phyloP scores from a whole-genome alignment of 2,113 vertebrate genomes.

The Phaethon lepturus region DNA sequence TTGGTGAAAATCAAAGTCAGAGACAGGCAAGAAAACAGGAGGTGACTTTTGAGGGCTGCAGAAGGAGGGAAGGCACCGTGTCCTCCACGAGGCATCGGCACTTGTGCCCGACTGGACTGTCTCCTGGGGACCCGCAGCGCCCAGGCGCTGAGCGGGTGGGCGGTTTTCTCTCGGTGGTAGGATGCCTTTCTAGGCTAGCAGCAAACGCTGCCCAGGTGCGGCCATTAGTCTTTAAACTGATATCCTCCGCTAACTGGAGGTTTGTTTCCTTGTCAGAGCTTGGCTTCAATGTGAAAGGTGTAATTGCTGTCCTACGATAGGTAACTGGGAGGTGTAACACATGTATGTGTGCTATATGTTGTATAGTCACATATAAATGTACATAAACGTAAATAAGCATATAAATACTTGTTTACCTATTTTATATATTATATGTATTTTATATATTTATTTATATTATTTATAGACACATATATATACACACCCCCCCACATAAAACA shows the following conservation, averaged over 20 bases:
- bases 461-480: background rate
- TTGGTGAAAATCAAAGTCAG: background rate
- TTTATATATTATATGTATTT: too few relatives aligned
- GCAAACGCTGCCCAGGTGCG: background rate
- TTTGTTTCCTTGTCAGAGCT: background rate
- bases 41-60: background rate
- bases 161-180: background rate
- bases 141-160: rapidly evolving
- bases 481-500: background rate
- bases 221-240: rapidly evolving
- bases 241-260: rapidly evolving
- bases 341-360: rapidly evolving
- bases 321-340: background rate
- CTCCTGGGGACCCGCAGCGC: background rate
- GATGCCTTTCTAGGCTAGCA: background rate
- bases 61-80: rapidly evolving
- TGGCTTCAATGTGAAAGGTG: rapidly evolving
- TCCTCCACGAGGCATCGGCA: rapidly evolving
- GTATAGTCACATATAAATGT: rapidly evolving
- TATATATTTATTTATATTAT: rapidly evolving
- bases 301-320: rapidly evolving
- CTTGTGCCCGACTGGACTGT: background rate
- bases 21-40: background rate
- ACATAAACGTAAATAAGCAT: background rate
- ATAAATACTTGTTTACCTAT: too few relatives aligned